phyloP scores from a whole-genome alignment of 2,113 vertebrate species.

The Engystomops pustulosus region DNA sequence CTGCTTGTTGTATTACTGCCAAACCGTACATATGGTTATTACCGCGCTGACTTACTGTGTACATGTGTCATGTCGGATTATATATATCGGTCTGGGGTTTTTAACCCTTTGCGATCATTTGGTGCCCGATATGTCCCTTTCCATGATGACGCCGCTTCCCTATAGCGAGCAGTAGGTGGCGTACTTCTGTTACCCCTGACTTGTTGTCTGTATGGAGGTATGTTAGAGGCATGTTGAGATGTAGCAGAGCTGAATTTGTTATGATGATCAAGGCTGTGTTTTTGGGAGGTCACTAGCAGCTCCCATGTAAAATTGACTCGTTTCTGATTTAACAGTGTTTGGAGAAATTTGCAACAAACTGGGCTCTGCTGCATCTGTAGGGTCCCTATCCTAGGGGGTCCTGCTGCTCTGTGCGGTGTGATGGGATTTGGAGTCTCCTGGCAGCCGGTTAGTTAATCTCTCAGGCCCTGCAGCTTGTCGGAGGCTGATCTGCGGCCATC shows the following conservation, averaged over 20 bases:
- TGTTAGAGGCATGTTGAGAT: background rate
- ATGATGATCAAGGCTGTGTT: too few relatives aligned
- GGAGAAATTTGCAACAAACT: background rate
- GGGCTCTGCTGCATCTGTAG: background rate
- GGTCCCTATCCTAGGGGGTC: background rate
- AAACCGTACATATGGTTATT: too few relatives aligned
- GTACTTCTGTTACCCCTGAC: too few relatives aligned
- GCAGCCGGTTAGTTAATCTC: slow-evolving; percentile 8
- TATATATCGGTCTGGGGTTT: too few relatives aligned
- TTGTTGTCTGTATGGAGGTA: too few relatives aligned
- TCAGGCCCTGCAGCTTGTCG: background rate
- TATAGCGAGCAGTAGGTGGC: too few relatives aligned
- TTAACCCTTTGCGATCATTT: too few relatives aligned
- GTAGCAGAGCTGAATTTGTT: background rate
- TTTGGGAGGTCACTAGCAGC: background rate
- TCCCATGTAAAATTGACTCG: background rate
- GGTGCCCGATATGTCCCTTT: too few relatives aligned
- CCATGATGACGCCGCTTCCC: too few relatives aligned
- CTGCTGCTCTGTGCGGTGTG: slow-evolving; percentile 5
- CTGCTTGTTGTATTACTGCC: background rate
- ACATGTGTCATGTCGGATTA: too few relatives aligned
- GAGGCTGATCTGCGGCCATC: background rate
- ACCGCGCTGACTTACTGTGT: too few relatives aligned
- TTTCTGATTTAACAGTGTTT: background rate
- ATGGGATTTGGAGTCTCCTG: slow-evolving; percentile 4